Percentiles rank a stretch among this genome's conserved stretches.
phyloP scores from a whole-genome alignment of 1,140 invertebrate genomes.

The Phenacoccus solenopsis region DNA sequence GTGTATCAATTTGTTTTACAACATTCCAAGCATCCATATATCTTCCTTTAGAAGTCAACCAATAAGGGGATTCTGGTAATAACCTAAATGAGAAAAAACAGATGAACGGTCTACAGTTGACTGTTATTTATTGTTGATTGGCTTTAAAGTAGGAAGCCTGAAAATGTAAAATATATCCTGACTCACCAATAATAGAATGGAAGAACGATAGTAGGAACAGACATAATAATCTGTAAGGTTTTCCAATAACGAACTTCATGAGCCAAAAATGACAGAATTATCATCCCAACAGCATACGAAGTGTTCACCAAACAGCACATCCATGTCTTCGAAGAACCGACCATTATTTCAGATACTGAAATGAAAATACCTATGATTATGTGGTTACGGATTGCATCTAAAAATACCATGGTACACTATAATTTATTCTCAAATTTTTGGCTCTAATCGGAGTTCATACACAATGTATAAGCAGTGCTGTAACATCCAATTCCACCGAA shows the following conservation, averaged over 20 bases:
- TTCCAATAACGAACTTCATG: constrained; percentile 41
- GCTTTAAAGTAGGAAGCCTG: no score
- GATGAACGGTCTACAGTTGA: no score
- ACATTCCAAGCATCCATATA: constrained; percentile 30
- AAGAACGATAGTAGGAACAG: constrained; percentile 39
- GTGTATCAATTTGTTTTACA: constrained; percentile 25
- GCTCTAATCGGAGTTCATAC: constrained; percentile 34
- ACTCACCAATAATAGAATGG: constrained; percentile 39
- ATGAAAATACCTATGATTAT: constrained; percentile 23
- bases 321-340: constrained; percentile 42
- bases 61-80: constrained; percentile 38
- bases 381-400: neutral
- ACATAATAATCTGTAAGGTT: constrained; percentile 40
- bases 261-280: constrained; percentile 39
- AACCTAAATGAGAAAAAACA: constrained; percentile 28
- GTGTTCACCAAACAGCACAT: constrained; percentile 45
- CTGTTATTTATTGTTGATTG: no score
- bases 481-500: constrained; percentile 42
- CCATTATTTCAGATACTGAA: constrained; percentile 48
- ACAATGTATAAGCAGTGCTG: constrained; percentile 44
- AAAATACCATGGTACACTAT: neutral
- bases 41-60: constrained; percentile 35
- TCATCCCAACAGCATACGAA: constrained; percentile 42
- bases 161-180: no score
- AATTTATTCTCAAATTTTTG: no score